Conservation (phyloP, 2,888 invertebrate genomes). For the Cosmorhoe ocellata region DNA sequence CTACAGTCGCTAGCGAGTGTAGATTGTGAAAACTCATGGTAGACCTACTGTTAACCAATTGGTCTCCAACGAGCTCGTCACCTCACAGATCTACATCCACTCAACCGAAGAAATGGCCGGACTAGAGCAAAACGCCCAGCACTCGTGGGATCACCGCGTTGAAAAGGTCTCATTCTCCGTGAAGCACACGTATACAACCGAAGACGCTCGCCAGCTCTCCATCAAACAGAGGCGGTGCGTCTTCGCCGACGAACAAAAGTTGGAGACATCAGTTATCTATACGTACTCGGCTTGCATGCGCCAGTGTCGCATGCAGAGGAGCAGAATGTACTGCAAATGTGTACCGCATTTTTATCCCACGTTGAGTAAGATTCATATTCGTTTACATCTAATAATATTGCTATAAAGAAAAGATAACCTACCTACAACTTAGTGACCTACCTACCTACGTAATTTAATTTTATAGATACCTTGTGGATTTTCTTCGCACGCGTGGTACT, state of each 20-base stretch:
- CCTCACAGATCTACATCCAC: conserved; percentile 85
- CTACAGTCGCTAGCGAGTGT: too few species aligned
- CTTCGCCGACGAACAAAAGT: conserved; percentile 85
- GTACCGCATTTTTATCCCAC: conserved; percentile 87
- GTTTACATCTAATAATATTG: too few species aligned
- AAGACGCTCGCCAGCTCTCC: conserved; percentile 86
- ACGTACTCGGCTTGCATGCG: conserved; percentile 89
- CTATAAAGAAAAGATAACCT: too few species aligned
- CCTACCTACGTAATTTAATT: too few species aligned
- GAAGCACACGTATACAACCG: conserved; percentile 89
- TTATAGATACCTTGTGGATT: too few species aligned
- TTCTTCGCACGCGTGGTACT: too few species aligned
- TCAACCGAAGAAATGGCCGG: conserved; percentile 88
- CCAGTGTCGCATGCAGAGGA: conserved; percentile 87
- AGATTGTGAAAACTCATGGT: too few species aligned
- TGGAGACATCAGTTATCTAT: conserved; percentile 84
- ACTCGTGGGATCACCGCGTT: conserved; percentile 85
- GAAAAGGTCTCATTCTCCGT: conserved; percentile 86
- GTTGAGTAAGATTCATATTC: conserved; percentile 66
- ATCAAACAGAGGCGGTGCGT: conserved; percentile 87
- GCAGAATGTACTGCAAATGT: conserved; percentile 85
- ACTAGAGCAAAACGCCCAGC: conserved; percentile 86
- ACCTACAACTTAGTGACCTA: too few species aligned
- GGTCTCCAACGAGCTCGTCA: too few species aligned
- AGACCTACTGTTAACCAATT: too few species aligned